Percentiles rank a stretch among this genome's conserved stretches.
Conservation (phyloP, 2,888 invertebrate genomes). For the Ophion slaviceki region DNA sequence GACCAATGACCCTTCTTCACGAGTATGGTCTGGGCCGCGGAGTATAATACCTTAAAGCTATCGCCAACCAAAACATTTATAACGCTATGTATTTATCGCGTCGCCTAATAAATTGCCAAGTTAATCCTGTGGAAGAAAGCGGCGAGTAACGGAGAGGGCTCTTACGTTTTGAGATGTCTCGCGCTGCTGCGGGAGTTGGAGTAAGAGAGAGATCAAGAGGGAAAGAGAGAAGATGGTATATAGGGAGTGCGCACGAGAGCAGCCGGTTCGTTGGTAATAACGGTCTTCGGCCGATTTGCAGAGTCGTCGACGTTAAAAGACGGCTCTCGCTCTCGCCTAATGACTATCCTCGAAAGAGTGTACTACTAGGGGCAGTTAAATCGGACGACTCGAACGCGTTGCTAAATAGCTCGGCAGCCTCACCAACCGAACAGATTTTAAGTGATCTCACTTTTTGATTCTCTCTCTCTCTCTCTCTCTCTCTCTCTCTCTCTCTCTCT, state of each 20-base stretch:
- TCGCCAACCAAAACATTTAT: conserved; percentile 22
- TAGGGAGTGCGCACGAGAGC: conserved; percentile 42
- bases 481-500: conserved; percentile 35
- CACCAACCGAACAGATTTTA: conserved; percentile 56
- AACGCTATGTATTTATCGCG: conserved; percentile 58
- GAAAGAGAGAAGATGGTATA: conserved; percentile 15
- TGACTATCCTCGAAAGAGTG: conserved; percentile 66
- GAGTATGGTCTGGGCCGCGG: neutral
- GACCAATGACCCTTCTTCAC: neutral
- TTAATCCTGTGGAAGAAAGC: conserved; percentile 36
- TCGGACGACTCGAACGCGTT: conserved; percentile 60
- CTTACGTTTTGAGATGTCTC: conserved; percentile 41
- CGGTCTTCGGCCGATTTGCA: conserved; percentile 67
- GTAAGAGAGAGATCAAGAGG: conserved; percentile 28
- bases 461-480: conserved; percentile 29
- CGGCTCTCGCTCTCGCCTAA: conserved; percentile 64
- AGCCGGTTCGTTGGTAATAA: conserved; percentile 65
- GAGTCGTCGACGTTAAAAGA: conserved; percentile 65
- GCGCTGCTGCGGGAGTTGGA: conserved; percentile 15
- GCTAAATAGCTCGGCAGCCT: conserved; percentile 61
- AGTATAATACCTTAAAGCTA: conserved; percentile 29
- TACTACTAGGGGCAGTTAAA: conserved; percentile 65
- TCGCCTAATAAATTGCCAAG: conserved; percentile 60
- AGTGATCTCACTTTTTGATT: conserved; percentile 39
- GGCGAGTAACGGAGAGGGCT: conserved; percentile 16